Conservation (phyloP, 2,797 vertebrate genomes). For the Erpetoichthys calabaricus region DNA sequence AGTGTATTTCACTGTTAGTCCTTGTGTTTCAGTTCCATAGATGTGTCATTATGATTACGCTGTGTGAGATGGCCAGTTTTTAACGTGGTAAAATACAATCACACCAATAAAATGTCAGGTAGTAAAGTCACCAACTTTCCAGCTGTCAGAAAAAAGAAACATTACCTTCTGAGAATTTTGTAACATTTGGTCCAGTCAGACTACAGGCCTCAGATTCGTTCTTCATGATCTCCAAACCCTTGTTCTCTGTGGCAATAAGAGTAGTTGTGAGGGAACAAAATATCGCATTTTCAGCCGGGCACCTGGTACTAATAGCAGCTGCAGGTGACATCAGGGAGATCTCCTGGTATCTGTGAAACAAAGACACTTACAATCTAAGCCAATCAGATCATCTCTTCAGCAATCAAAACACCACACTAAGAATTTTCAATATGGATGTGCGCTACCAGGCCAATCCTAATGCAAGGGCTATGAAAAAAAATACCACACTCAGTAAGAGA, state of each 20-base stretch:
- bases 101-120: too few relatives aligned
- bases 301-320: constrained; percentile 17
- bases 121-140: too few relatives aligned
- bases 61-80: too few relatives aligned
- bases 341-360: constrained; percentile 6
- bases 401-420: neutral
- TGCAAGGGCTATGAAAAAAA: too few relatives aligned
- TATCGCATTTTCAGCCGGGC: neutral
- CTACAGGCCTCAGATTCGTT: constrained; percentile 26
- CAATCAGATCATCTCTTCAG: constrained; percentile 25
- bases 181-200: constrained; percentile 21
- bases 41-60: too few relatives aligned
- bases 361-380: constrained; percentile 22
- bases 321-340: constrained; percentile 20
- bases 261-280: neutral
- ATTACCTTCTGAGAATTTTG: constrained; percentile 34
- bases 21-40: too few relatives aligned
- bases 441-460: too few relatives aligned
- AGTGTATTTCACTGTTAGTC: too few relatives aligned
- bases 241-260: neutral
- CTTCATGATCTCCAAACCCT: constrained; percentile 22
- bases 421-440: too few relatives aligned
- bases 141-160: too few relatives aligned
- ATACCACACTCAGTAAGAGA: too few relatives aligned
- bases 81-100: too few relatives aligned